Conservation (phyloP, 1,140 invertebrate genomes). For the Drosophila ananassae region DNA sequence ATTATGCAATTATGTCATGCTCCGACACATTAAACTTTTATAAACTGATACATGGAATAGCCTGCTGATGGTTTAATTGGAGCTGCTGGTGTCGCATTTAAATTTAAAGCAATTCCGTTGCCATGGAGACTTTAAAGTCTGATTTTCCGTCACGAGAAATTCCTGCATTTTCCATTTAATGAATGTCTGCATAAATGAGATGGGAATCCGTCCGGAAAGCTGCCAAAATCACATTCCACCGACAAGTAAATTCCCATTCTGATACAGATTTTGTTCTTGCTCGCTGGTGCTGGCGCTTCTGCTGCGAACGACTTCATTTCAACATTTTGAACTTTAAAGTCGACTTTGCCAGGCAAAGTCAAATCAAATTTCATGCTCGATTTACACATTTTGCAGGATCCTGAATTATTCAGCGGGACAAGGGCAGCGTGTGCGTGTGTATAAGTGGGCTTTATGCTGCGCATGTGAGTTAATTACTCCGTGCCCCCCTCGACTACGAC, state of each 20-base stretch:
- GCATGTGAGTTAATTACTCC: constrained; percentile 51
- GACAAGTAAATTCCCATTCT: constrained; percentile 10
- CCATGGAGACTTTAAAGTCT: not conserved
- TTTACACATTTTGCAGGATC: constrained; percentile 42
- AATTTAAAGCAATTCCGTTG: not conserved
- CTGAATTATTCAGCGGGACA: constrained; percentile 54
- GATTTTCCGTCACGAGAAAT: no score
- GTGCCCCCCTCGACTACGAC: not conserved
- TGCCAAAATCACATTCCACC: constrained; percentile 34
- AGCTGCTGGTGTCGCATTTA: no score
- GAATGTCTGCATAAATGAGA: constrained; percentile 15
- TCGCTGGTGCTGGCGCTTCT: not conserved
- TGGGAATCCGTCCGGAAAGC: constrained; percentile 19
- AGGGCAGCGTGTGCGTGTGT: constrained; percentile 1
- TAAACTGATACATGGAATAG: no score
- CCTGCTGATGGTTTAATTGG: no score
- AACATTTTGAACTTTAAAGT: constrained; percentile 43
- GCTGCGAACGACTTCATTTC: constrained; percentile 12
- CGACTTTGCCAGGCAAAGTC: constrained; percentile 24
- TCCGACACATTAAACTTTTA: not conserved
- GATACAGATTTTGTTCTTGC: constrained; percentile 10
- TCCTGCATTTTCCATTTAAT: constrained; percentile 15
- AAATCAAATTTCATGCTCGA: constrained; percentile 63
- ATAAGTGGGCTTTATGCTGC: constrained; percentile 16
- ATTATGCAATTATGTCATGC: not conserved